Evolutionary conservation across 2,888 invertebrate genomes (phyloP), one percentile per base, ranked within the genome.

Genomic region (Phyllotreta striolata): DNA sequence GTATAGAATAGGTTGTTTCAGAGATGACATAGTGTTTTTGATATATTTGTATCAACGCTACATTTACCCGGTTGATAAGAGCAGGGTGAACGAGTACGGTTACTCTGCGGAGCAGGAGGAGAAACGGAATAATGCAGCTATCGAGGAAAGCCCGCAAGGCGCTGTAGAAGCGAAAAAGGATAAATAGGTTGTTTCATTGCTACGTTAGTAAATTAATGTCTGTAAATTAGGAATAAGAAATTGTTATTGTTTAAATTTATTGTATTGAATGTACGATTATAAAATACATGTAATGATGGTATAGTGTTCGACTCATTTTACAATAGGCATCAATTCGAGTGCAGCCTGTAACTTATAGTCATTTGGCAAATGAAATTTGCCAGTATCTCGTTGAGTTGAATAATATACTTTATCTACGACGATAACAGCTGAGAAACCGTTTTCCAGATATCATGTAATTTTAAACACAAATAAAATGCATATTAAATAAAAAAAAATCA

Each of bases 21-120:
- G 98, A 81, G 98, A 98, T 85, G 95, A 99, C 84, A 96, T 99
- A 75, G 93, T 99, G 49, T 99, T 99, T 87, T 92, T 98, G 82
- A 94, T 99, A 80, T 99, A 96, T 86, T 85, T 99, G 70, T 99
- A 99, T 81, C 99, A 99, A 84, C 90, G 96, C 70, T 99, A 95
- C 92, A 97, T 98, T 73, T 99, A 99, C 84, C 95, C 96, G 75
- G 97, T 95, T 47, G 99, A 99, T 83, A 93, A 91, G 64, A 91
- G 90, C 69, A 88, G 99, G 70, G 89, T 96, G 59, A 99, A 99
- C 82, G 99, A 99, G 81, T 99, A 95, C 84, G 99, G 99, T n/a
- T 96, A 93, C 80, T 93, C 95, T 44, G 95, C 92, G 43, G 97
- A 97, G 49, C 71, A 65, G 43, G 72, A 69, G 8, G 72, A 73